Evolutionary conservation across 2,888 invertebrate species (phyloP).

Genomic region (Aphidoletes aphidimyza): DNA sequence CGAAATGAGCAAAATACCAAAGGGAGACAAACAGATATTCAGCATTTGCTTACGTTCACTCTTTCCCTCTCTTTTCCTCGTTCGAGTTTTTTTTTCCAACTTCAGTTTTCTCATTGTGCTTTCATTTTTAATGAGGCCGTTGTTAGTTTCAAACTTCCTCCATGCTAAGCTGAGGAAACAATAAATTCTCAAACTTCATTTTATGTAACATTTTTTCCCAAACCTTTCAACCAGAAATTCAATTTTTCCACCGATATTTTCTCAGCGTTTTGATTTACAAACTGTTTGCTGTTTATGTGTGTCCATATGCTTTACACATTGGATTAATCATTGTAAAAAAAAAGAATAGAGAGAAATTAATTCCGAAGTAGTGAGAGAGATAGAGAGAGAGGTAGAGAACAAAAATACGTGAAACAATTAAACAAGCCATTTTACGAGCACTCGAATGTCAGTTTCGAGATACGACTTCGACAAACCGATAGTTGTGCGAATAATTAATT

Average conservation of each 20-base stretch:
- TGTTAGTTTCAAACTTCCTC: not conserved
- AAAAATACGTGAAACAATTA: not conserved
- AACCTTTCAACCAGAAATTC: not conserved
- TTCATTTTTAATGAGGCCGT: slow-evolving; percentile 5
- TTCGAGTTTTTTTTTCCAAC: too few relatives aligned
- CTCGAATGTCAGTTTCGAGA: not conserved
- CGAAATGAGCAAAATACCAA: not conserved
- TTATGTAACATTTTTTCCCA: not conserved
- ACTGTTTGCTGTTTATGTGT: too few relatives aligned
- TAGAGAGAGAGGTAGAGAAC: too few relatives aligned
- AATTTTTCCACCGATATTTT: not conserved
- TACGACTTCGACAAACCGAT: not conserved
- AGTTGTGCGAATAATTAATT: not conserved
- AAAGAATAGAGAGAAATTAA: too few relatives aligned
- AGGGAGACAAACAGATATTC: not conserved
- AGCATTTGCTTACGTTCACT: not conserved
- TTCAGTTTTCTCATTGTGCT: not conserved
- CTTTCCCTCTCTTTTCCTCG: too few relatives aligned
- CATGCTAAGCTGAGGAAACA: not conserved
- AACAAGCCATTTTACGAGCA: not conserved
- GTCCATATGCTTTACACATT: too few relatives aligned
- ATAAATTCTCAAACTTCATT: not conserved
- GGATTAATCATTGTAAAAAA: too few relatives aligned
- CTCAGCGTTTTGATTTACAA: too few relatives aligned
- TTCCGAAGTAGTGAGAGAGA: too few relatives aligned